A percentile compares a stretch with the other conserved stretches of the same genome.
phyloP scores from a whole-genome alignment of 64 coral and sea anemone genomes.

The Astreopora myriophthalma region DNA sequence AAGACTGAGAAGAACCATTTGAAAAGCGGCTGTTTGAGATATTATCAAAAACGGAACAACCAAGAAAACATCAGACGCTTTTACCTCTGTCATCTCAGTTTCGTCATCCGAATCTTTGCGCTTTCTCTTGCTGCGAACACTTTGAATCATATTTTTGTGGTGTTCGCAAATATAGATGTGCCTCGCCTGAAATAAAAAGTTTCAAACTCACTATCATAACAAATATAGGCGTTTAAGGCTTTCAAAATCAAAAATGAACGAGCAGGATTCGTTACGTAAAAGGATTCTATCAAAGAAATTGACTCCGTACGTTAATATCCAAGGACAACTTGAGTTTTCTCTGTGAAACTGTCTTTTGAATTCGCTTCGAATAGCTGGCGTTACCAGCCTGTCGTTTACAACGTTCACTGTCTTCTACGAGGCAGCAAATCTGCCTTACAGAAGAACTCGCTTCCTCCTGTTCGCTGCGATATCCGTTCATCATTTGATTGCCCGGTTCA shows the following conservation, averaged over 20 bases:
- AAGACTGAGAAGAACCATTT: conserved; percentile 14
- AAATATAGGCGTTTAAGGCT: not conserved
- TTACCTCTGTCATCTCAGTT: conserved; percentile 84
- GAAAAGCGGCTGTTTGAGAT: not conserved
- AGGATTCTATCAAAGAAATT: conserved; percentile 5
- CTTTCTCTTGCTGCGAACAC: conserved; percentile 97
- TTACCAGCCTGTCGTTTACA: conserved; percentile 89
- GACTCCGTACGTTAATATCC: conserved; percentile 79
- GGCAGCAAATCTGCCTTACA: conserved; percentile 94
- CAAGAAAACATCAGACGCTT: not conserved
- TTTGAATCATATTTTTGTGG: conserved; percentile 99
- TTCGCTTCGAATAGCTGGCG: conserved; percentile 99
- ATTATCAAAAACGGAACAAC: not conserved
- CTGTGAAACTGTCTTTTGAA: conserved; percentile 99
- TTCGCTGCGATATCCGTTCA: conserved; percentile 99
- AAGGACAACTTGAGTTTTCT: conserved; percentile 97
- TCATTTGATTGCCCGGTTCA: conserved; percentile 1
- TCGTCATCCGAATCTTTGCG: conserved; percentile 99
- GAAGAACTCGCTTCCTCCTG: conserved; percentile 92
- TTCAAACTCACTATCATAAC: not conserved
- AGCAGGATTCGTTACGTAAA: not conserved
- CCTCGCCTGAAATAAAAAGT: conserved; percentile 64
- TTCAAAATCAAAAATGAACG: not conserved
- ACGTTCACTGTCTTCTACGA: conserved; percentile 93
- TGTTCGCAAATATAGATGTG: conserved; percentile 98